A percentile compares a stretch with the other conserved stretches of the same genome.
These are phyloP conservation scores for Orthosia cruda DNA, from an alignment of 2,888 invertebrate species.

Conservation along the genomic window DNA sequence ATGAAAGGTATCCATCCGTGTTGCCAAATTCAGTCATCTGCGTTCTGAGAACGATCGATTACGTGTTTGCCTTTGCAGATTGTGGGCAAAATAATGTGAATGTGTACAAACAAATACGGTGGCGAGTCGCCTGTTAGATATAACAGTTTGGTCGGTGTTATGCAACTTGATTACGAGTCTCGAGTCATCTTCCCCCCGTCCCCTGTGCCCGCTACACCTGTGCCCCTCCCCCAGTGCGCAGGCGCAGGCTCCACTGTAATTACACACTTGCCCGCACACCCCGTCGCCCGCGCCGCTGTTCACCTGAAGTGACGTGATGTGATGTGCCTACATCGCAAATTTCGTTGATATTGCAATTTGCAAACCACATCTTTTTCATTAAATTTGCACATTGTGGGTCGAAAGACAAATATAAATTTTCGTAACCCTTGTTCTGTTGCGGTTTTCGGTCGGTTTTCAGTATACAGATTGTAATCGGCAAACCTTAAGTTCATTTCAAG, in stretches of 20 bases:
- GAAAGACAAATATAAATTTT: neutral
- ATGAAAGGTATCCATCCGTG: conserved; percentile 73
- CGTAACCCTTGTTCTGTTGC: neutral
- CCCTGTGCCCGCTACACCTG: conserved; percentile 37
- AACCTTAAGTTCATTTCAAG: neutral
- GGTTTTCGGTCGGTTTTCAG: neutral
- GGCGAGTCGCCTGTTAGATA: conserved; percentile 62
- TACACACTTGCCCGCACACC: conserved; percentile 79
- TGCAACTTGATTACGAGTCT: conserved; percentile 75
- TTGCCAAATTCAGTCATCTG: conserved; percentile 76
- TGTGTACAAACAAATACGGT: conserved; percentile 84
- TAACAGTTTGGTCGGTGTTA: conserved; percentile 81
- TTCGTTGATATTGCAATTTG: conserved; percentile 37
- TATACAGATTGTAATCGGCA: neutral
- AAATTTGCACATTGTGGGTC: conserved; percentile 2
- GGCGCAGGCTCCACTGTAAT: conserved; percentile 82
- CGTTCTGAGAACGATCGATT: conserved; percentile 78
- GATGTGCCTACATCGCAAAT: conserved; percentile 59
- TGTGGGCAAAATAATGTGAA: conserved; percentile 82
- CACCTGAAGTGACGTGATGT: conserved; percentile 69
- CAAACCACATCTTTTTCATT: conserved; percentile 35
- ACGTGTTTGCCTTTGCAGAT: conserved; percentile 73
- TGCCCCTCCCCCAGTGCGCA: conserved; percentile 55
- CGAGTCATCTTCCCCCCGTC: conserved; percentile 72
- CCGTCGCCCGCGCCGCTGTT: conserved; percentile 59